Evolutionary conservation across 1,140 invertebrate species (phyloP), one percentile per base, ranked within the genome.

Genomic region (Heliconius eleuchia): DNA sequence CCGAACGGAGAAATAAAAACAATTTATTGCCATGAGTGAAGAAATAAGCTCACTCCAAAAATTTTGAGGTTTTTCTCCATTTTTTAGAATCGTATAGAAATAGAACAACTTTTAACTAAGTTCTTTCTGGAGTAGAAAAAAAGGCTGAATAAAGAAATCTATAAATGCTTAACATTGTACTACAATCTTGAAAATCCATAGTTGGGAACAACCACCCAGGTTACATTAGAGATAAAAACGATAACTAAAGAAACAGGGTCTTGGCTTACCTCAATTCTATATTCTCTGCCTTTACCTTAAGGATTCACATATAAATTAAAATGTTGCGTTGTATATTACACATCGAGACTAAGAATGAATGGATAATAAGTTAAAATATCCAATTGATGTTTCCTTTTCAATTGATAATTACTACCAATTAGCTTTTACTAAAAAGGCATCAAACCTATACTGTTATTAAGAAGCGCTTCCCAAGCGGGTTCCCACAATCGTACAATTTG

Each of bases 401-500:
- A 66, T 66, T 66, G 27, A 16, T 66, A 66, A 66, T 66, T 66
- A 66, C 23, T 66, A 11, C 60, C 60, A 66, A 75, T 80, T 80
- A 77, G 80, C 70, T 79, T 73, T 66, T 46, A 42, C 55, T 72
- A 57, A 57, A 60, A 79, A 79, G 60, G 60, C 60, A 66, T 66
- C 60, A 30, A 66, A 66, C 60, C 27, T 66, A 37, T 37, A 30
- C 73, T 50, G 73, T 39, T 74, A 71, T 70, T 37, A 76, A 55
- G 66, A 57, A 73, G 72, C 39, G 19, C 74, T 87, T 84, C 84
- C 83, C 84, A 85, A 71, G 72, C 66, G 3, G 18, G 77, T 89
- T 89, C 87, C 82, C 87, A 87, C 86, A 87, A 82, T 81, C 80
- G 84, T 76, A 87, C 83, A 85, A 88, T 89, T 89, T 86, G 88